These are phyloP conservation scores for Holcopasites calliopsidis DNA, from an alignment of 1,140 invertebrate species.

Conservation along the genomic window DNA sequence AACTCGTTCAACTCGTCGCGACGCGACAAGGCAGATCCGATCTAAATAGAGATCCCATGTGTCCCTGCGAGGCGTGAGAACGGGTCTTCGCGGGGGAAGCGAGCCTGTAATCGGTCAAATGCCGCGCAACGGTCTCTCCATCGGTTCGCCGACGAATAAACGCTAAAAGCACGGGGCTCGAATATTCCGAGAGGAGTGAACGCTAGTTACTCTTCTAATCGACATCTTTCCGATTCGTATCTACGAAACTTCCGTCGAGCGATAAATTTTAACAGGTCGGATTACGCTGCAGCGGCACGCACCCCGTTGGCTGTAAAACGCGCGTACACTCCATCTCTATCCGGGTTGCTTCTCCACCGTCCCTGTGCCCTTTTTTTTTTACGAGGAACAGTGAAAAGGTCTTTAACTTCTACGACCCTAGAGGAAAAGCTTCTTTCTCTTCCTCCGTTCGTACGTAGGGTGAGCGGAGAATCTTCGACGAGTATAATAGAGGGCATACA, in stretches of 20 bases:
- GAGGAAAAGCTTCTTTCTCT: background rate
- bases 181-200: too few relatives aligned
- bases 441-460: background rate
- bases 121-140: too few relatives aligned
- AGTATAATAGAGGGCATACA: background rate
- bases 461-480: background rate
- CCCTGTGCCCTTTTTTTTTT: background rate
- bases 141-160: background rate
- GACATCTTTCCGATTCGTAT: conserved; percentile 2
- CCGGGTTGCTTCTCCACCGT: too few relatives aligned
- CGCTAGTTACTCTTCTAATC: background rate
- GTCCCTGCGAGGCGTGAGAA: conserved; percentile 25
- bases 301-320: background rate
- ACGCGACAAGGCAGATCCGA: background rate
- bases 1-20: background rate
- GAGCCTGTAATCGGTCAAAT: conserved; percentile 13
- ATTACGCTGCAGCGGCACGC: conserved; percentile 7
- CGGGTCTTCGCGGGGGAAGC: background rate
- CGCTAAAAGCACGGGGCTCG: background rate
- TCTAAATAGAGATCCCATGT: conserved; percentile 33
- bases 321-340: background rate
- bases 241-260: background rate
- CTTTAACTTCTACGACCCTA: background rate
- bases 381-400: conserved; percentile 16
- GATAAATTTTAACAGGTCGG: conserved; percentile 29